Base-by-base conservation (phyloP, 2,113 vertebrate genomes). In the Pitta sordida region DNA sequence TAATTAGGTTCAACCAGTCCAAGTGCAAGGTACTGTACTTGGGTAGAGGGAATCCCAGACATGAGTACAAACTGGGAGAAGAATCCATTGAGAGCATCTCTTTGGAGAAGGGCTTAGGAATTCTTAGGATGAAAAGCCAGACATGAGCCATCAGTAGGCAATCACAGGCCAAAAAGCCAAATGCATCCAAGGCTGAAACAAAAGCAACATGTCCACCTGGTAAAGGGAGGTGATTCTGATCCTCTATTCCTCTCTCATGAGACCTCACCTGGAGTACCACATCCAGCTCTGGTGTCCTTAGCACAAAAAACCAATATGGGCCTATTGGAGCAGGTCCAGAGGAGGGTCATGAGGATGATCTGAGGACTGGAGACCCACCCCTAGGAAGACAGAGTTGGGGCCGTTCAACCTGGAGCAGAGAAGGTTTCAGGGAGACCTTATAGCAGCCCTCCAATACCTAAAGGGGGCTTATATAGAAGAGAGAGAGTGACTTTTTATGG, bases 21-120 rank as follows among this genome's bases (percentile, higher is more conserved):
- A 53, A 24, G 12, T 53, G 64, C 39, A 78, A 39, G 12, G 39
- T 37, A 19, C 23, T 9, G 2, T 6, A 27, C n/a, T 23, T n/a
- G 27, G 18, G n/a, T 36, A 69, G 27, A 44, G 23, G 52, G 22
- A 77, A n/a, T 13, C n/a, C 18, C 32, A 51, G 37, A 59, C 1
- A 0, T 0, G 1, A 60, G 15, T 23, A 37, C 27, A n/a, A 44
- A 52, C 22, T 3, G 18, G 13, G 41, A 63, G 64, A 29, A 62
- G 34, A 62, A 30, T 26, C 19, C 56, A 11, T 6, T 48, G 34
- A n/a, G 34, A 63, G 13, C 75, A 76, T n/a, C 30, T 26, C 41
- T 63, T 13, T 11, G 14, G 13, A 71, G 65, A 48, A 30, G 13
- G 41, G 55, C 10, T 9, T 70, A 13, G 17, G 30, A n/a, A 11